Conservation (phyloP, 1,140 invertebrate genomes). For the Orussus abietinus region DNA sequence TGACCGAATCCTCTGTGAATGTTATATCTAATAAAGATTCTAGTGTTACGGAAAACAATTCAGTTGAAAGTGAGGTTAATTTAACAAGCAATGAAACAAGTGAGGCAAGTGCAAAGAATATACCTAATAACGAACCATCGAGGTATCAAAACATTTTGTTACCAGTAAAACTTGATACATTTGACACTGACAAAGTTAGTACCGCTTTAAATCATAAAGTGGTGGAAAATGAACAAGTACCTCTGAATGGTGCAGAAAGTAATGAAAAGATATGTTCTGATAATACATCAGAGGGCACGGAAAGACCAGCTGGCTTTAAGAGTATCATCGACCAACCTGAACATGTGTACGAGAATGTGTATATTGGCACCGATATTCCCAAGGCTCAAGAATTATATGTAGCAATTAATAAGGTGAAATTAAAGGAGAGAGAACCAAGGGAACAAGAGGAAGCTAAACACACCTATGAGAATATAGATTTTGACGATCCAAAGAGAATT, state of each 20-base stretch:
- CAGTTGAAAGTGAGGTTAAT: not conserved
- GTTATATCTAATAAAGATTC: too few species aligned
- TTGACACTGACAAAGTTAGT: slow-evolving; percentile 1
- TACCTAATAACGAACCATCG: slow-evolving; percentile 5
- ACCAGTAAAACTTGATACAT: slow-evolving; percentile 33
- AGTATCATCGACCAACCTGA: slow-evolving; percentile 25
- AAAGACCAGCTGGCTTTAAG: slow-evolving; percentile 10
- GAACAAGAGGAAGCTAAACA: slow-evolving; percentile 23
- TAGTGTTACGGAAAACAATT: not conserved
- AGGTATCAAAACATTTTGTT: slow-evolving; percentile 41
- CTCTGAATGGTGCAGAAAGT: slow-evolving; percentile 13
- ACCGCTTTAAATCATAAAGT: slow-evolving; percentile 6
- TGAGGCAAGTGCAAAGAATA: slow-evolving; percentile 8
- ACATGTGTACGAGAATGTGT: slow-evolving; percentile 36
- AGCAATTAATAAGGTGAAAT: slow-evolving; percentile 9
- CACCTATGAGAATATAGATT: slow-evolving; percentile 39
- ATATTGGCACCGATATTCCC: slow-evolving; percentile 29
- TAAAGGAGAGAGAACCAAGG: slow-evolving; percentile 12
- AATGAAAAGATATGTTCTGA: not conserved
- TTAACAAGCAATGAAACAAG: slow-evolving; percentile 5
- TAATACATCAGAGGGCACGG: slow-evolving; percentile 1
- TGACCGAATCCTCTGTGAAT: slow-evolving; percentile 8
- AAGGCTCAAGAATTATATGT: slow-evolving; percentile 18
- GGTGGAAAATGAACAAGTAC: slow-evolving; percentile 5
- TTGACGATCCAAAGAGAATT: slow-evolving; percentile 16